Evolutionary conservation across 1,140 invertebrate genomes (phyloP), one percentile per base, ranked within the genome.

Genomic region (Drosophila micromelanica): DNA sequence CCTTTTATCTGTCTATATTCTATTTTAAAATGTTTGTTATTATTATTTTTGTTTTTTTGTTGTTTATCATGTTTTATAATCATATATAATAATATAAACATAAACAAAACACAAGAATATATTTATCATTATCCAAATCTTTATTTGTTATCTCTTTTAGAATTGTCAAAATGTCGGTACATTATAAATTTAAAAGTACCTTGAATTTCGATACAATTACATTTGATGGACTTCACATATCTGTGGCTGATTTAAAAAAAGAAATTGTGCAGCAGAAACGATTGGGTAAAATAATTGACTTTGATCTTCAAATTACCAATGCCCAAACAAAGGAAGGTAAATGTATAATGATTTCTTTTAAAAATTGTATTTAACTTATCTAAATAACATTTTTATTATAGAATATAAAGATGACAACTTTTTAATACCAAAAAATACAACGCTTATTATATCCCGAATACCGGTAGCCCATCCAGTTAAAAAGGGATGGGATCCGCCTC

Each of bases 131-230:
- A 59, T 43, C 52, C 42, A 13, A 38, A 20, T n/a, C 13, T 3
- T 8, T 48, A n/a, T 27, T 30, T 62, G 32, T 7, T 60, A n/a
- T 60, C 32, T 13, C 3, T 20, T 48, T 35, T 17, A 65, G 57
- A 12, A 48, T 13, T 38, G 11, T 42, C 27, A 86, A 75, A 49
- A 98, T 98, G 96, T 99, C 98, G 82, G 97, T 99, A 65, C 98
- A 99, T 93, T 99, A 99, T 93, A 99, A 99, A 93, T 99, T 99
- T 92, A 99, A 99, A 93, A 98, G 97, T 82, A 96, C 97, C 52
- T 94, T 98, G 80, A 97, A 98, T 90, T 98, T 96, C 93, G 98
- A 99, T 92, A 98, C 98, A 4, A 96, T 99, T 46, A 98, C 97
- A 17, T 99, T 99, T 92, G 98, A 99, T 95, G 98, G 98, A 45